Evolutionary conservation across 2,888 invertebrate genomes (phyloP), one percentile per base, ranked within the genome.

Genomic region (Tolmerus cingulatus): DNA sequence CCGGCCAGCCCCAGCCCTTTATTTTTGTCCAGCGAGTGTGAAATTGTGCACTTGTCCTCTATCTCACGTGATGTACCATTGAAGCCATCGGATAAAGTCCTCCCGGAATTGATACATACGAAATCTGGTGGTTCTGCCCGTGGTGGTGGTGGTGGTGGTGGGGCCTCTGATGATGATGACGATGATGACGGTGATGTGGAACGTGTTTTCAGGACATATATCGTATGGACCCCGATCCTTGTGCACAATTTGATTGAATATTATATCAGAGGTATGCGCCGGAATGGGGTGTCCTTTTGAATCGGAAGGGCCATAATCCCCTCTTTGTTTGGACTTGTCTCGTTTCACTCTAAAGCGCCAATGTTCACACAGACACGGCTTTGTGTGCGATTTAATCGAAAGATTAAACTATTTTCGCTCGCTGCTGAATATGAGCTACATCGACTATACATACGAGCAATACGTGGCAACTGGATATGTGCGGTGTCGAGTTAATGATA

Each of bases 11-110:
- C 55, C 51, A 86, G 76, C 74, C 86, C 66, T 86, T 88, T 88
- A 88, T 88, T 88, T 88, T 89, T 89, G 89, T 87, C 88, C 88
- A 89, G 86, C 77, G 87, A 88, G 89, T 89, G 88, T 89, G 89
- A 89, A 89, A 89, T 89, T 88, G 88, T 89, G 88, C 89, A 89
- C 89, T 89, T 89, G 89, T 89, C 87, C 76, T 77, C 55, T 84
- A 84, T 84, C 84, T 66, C 51, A 23, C 43, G 84, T 84, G 84
- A 40, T 84, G 40, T 84, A 74, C 40, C 23, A 84, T 84, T 27
- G 81, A 81, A 34, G 81, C 84, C 37, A 43, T 37, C 40, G 57
- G 84, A 84, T 66, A 84, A 84, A 66, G 84, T 84, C 66, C 74
- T 40, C 66, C 84, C 66, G 74, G 66, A 84, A 84, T 84, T 84